Conservation (phyloP, 2,888 invertebrate species). For the Hirtodrosophila alboralis region DNA sequence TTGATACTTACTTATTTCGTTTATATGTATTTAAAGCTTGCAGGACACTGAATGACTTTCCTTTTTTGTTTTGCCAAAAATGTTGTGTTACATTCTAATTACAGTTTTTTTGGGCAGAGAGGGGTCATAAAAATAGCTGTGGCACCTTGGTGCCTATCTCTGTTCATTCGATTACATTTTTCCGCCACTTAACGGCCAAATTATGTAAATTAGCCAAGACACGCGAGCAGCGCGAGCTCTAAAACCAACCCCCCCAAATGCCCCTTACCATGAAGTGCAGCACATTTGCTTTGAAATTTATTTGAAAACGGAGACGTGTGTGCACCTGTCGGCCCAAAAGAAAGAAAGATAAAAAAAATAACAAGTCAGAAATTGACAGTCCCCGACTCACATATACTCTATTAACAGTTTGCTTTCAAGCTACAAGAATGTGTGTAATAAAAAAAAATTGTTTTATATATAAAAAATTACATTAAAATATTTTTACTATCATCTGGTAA, state of each 20-base stretch:
- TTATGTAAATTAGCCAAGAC: constrained; percentile 70
- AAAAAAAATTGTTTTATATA: no score
- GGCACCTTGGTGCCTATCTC: constrained; percentile 60
- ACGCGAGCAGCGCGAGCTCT: constrained; percentile 42
- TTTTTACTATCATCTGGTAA: no score
- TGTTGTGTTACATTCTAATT: constrained; percentile 47
- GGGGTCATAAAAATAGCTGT: constrained; percentile 48
- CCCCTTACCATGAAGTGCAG: constrained; percentile 33
- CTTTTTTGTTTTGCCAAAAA: constrained; percentile 25
- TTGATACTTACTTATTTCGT: constrained; percentile 23
- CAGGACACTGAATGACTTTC: constrained; percentile 18
- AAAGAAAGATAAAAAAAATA: constrained; percentile 10
- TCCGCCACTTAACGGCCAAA: constrained; percentile 75
- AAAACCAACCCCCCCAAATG: not conserved
- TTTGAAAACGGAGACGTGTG: constrained; percentile 56
- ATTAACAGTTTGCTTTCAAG: no score
- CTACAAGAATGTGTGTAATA: no score
- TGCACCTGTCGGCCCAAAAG: constrained; percentile 61
- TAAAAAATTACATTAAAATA: constrained; percentile 1
- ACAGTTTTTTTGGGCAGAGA: no score
- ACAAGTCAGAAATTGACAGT: no score
- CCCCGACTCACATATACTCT: no score
- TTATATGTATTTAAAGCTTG: constrained; percentile 15
- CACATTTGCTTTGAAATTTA: constrained; percentile 73
- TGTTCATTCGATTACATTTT: constrained; percentile 78